These are phyloP conservation scores for Neosilurus mollespiculum DNA, from an alignment of 2,797 vertebrate genomes.

Conservation along the genomic window DNA sequence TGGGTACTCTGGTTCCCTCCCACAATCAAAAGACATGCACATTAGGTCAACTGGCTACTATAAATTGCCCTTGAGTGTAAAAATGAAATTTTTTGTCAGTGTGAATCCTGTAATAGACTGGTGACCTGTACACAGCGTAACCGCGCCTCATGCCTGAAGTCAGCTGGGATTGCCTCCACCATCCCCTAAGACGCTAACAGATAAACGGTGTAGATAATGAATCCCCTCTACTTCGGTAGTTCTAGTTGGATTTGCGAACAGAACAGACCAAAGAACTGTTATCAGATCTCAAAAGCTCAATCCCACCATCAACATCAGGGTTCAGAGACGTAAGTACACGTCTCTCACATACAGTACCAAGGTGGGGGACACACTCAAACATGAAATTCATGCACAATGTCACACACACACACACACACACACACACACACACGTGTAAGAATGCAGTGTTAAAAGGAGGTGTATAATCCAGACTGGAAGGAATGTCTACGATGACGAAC, in stretches of 20 bases:
- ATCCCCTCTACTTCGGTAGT: too few species aligned
- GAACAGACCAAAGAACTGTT: neutral
- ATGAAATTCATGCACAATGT: neutral
- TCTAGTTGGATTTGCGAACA: neutral
- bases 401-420: slow-evolving; percentile 20
- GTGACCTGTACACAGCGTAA: too few species aligned
- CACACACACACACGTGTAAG: slow-evolving; percentile 42
- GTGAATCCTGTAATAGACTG: too few species aligned
- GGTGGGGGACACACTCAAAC: slow-evolving; percentile 17
- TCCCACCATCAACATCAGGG: neutral
- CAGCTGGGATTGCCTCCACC: too few species aligned
- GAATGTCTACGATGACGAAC: slow-evolving; percentile 41
- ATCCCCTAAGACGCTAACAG: too few species aligned
- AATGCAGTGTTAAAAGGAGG: slow-evolving; percentile 7
- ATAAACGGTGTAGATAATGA: too few species aligned
- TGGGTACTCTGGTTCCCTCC: too few species aligned
- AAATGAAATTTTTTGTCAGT: too few species aligned
- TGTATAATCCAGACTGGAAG: slow-evolving; percentile 47
- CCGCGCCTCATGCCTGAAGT: too few species aligned
- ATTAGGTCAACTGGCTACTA: too few species aligned
- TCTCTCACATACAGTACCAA: neutral
- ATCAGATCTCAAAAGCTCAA: neutral
- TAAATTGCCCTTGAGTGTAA: too few species aligned
- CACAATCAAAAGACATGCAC: too few species aligned
- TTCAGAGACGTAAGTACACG: neutral